Evolutionary conservation across 2,113 vertebrate species (phyloP).

Genomic region (Megaceryle torquata): DNA sequence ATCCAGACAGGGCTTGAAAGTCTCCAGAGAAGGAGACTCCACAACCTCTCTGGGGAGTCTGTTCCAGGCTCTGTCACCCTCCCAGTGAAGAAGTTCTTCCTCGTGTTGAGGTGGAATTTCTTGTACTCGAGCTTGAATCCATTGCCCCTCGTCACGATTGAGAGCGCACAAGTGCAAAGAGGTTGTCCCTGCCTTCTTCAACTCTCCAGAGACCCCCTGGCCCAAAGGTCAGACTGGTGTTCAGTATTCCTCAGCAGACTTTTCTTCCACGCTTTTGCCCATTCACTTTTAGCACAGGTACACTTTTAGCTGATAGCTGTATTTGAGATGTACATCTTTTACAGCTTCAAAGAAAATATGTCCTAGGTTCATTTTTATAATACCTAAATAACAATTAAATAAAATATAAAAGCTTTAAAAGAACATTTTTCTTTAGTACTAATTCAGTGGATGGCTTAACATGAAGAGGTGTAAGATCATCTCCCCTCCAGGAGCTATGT

Average conservation of each 20-base stretch:
- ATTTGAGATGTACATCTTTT: neutral
- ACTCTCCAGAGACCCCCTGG: neutral
- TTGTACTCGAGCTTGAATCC: neutral
- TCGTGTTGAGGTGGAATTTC: neutral
- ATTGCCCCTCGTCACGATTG: too few relatives aligned
- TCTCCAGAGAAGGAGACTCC: neutral
- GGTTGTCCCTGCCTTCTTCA: too few relatives aligned
- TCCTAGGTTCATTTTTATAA: neutral
- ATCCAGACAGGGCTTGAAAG: too few relatives aligned
- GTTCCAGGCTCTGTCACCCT: neutral
- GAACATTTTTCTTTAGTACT: neutral
- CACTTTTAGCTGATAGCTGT: neutral
- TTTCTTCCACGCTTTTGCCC: neutral
- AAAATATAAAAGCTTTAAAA: neutral
- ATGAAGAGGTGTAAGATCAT: constrained; percentile 28
- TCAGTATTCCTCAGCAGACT: neutral
- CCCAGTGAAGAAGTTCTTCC: neutral
- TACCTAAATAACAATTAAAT: neutral
- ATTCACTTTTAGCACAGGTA: neutral
- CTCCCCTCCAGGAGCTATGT: constrained; percentile 51
- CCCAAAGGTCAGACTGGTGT: neutral
- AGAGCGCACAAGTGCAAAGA: too few relatives aligned
- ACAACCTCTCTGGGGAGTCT: neutral
- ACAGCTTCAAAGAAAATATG: neutral
- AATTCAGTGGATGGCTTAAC: constrained; percentile 28